These are phyloP conservation scores for Clarias macrocephalus DNA, from an alignment of 2,113 vertebrate genomes.

Conservation along the genomic window DNA sequence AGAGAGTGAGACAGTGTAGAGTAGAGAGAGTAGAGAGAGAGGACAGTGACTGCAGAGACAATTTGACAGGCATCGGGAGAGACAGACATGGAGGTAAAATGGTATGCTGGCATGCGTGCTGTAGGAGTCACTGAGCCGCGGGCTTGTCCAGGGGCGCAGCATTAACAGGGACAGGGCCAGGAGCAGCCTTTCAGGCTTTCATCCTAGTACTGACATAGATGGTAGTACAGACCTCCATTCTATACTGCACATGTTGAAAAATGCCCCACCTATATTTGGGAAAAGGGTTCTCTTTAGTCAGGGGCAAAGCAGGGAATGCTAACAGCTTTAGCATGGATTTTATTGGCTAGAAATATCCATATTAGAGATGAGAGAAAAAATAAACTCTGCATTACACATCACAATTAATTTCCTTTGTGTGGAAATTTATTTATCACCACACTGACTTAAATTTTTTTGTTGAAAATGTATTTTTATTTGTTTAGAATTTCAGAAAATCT, in stretches of 20 bases:
- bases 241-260: constrained; percentile 8
- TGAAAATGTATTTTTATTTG: too few relatives aligned
- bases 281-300: not conserved
- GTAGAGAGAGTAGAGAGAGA: not conserved
- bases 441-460: too few relatives aligned
- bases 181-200: constrained; percentile 46
- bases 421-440: too few relatives aligned
- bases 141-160: constrained; percentile 51
- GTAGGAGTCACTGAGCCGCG: constrained; percentile 43
- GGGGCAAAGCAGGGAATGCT: not conserved
- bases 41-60: constrained; percentile 12
- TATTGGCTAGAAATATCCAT: too few relatives aligned
- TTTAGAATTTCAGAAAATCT: too few relatives aligned
- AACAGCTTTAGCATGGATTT: not conserved
- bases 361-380: too few relatives aligned
- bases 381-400: too few relatives aligned
- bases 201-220: constrained; percentile 19
- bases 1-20: not conserved
- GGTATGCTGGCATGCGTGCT: constrained; percentile 13
- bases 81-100: constrained; percentile 35
- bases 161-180: constrained; percentile 57
- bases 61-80: constrained; percentile 33
- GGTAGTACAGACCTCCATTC: not conserved
- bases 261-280: not conserved
- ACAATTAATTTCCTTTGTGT: too few relatives aligned